Base-by-base conservation (phyloP, 2,797 vertebrate species). In the Leuciscus waleckii region DNA sequence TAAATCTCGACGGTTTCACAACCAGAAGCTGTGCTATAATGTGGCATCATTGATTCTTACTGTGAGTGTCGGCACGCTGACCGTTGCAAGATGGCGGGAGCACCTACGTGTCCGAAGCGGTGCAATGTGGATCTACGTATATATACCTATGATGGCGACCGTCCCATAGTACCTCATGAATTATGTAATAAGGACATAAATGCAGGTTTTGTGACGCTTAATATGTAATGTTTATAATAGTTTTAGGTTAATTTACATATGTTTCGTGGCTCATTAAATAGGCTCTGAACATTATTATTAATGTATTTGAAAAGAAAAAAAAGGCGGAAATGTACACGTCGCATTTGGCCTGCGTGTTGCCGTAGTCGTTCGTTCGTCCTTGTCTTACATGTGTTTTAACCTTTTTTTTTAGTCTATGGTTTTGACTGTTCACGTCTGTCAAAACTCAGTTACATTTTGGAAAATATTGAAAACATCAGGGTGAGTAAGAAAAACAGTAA, bases 311-410 rank as follows among this genome's bases (percentile, higher is more conserved):
- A 26, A 65, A 39, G 26, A 58, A 7, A 5, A 0, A 35, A 80
- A 80, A 26, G 10, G 63, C 63, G 19, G 29, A 68, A 68, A 41
- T 39, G 3, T 7, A 51, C 7, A 26, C n/a, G 26, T 35, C 56
- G 13, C 13, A 6, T 79, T 54, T 68, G 63, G 23, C 19, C 67
- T 10, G 11, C 58, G 39, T 32, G 56, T 39, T 61, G 73, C 65
- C 67, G 69, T 86, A 78, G 58, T 79, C 43, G 7, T 8, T 16
- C 7, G 16, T 43, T 35, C 19, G 70, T 79, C 82, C 68, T 23
- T 54, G 81, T 54, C 5, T 78, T 65, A 1, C 49, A 8, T 54
- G 49, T 32, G 63, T 23, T 14, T 10, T 49, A 49, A 49, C 46
- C 46, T 14, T 4, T 3, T 13, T 43, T 13, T 46, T 46, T 46